Evolutionary conservation across 2,888 invertebrate genomes (phyloP).

Genomic region (Periphyllus acericola): DNA sequence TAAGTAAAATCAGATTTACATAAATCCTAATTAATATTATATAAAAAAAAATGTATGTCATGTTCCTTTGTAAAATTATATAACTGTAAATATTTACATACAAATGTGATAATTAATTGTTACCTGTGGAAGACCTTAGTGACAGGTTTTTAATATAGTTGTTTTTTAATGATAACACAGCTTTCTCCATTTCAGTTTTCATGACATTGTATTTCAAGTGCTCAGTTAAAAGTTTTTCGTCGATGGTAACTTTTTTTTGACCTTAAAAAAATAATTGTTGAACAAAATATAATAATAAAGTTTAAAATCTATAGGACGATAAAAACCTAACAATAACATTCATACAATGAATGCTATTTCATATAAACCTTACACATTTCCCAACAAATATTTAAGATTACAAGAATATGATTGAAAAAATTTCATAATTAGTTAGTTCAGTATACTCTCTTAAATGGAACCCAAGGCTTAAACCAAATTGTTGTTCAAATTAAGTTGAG

Average conservation of each 20-base stretch:
- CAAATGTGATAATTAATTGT: background rate
- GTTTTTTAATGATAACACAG: constrained; percentile 79
- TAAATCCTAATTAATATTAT: no score
- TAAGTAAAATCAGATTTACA: no score
- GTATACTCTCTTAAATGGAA: no score
- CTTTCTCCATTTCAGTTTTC: constrained; percentile 75
- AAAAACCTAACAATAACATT: background rate
- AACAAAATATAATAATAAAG: background rate
- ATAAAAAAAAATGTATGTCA: no score
- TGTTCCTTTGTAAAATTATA: no score
- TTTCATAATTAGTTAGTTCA: no score
- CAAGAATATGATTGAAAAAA: no score
- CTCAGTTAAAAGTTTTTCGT: constrained; percentile 77
- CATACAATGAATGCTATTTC: background rate
- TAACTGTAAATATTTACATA: no score
- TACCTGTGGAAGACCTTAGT: constrained; percentile 80
- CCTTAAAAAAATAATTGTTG: constrained; percentile 50
- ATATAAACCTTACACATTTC: background rate
- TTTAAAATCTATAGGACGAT: background rate
- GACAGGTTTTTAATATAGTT: constrained; percentile 84
- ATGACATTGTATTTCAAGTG: constrained; percentile 77
- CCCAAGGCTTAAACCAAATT: no score
- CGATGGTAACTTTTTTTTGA: constrained; percentile 73
- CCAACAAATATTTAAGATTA: no score
- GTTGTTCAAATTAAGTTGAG: no score